Evolutionary conservation across 2,113 vertebrate genomes (phyloP).

Genomic region (Buteo buteo): DNA sequence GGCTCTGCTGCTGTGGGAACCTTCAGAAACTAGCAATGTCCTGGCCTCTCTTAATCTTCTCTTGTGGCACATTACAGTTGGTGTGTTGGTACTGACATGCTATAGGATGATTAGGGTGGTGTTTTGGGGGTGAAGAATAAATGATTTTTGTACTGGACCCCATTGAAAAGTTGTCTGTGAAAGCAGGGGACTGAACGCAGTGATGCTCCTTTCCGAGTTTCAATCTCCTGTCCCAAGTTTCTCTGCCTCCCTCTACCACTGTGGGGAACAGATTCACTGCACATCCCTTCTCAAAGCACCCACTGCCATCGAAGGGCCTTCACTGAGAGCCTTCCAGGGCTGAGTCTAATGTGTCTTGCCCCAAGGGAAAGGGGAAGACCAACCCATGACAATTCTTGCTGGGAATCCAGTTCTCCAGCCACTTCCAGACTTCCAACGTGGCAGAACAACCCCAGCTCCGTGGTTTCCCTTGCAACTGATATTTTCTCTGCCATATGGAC

Average conservation of each 20-base stretch:
- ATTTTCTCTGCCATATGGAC: background rate
- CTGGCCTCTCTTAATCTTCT: background rate
- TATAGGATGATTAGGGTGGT: background rate
- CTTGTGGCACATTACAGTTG: background rate
- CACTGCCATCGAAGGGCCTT: background rate
- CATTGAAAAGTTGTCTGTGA: background rate
- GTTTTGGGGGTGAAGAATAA: background rate
- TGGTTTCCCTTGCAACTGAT: background rate
- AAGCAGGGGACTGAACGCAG: background rate
- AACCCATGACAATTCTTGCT: background rate
- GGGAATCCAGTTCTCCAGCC: background rate
- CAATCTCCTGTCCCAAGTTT: background rate
- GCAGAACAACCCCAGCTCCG: background rate
- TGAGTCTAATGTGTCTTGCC: background rate
- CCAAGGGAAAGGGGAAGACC: background rate
- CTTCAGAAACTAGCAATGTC: background rate
- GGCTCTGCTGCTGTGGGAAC: background rate
- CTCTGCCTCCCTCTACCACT: background rate
- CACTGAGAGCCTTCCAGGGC: background rate
- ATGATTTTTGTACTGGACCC: background rate
- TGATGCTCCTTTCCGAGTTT: background rate
- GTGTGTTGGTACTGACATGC: background rate
- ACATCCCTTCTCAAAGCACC: background rate
- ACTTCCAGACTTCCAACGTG: background rate
- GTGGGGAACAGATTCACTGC: background rate